Evolutionary conservation across 2,113 vertebrate species (phyloP).

Genomic region (Laterallus jamaicensis): DNA sequence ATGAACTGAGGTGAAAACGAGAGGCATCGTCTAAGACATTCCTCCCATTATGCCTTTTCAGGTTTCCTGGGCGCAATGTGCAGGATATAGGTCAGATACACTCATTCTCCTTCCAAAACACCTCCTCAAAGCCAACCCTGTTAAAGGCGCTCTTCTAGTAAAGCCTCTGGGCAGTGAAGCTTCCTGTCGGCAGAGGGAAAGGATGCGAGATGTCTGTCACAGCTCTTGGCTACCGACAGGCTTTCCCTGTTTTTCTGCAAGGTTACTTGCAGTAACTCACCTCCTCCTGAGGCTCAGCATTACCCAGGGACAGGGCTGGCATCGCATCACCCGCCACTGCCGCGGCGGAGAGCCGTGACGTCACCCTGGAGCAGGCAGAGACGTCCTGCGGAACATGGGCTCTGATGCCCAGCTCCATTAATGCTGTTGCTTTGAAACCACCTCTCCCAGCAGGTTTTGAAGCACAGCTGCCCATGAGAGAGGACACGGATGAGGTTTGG

Average conservation of each 20-base stretch:
- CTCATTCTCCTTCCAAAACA: not conserved
- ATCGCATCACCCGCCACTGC: fast-evolving
- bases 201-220: fast-evolving
- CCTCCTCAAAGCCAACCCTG: not conserved
- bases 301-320: not conserved
- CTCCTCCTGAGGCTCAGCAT: fast-evolving
- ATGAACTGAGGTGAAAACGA: constrained; percentile 58
- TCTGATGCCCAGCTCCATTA: not conserved
- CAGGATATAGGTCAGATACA: constrained; percentile 24
- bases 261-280: not conserved
- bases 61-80: not conserved
- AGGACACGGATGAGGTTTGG: not conserved
- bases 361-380: not conserved
- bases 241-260: not conserved
- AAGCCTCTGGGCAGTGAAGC: not conserved
- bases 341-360: not conserved
- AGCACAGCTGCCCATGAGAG: not conserved
- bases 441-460: not conserved
- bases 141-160: not conserved
- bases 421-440: not conserved
- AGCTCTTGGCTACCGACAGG: not conserved
- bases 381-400: not conserved
- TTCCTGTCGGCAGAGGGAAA: not conserved
- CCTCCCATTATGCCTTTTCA: not conserved
- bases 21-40: not conserved